These are phyloP conservation scores for Ptychodera flava DNA, from an alignment of 35 echinoderm and acorn worm genomes.

Conservation along the genomic window DNA sequence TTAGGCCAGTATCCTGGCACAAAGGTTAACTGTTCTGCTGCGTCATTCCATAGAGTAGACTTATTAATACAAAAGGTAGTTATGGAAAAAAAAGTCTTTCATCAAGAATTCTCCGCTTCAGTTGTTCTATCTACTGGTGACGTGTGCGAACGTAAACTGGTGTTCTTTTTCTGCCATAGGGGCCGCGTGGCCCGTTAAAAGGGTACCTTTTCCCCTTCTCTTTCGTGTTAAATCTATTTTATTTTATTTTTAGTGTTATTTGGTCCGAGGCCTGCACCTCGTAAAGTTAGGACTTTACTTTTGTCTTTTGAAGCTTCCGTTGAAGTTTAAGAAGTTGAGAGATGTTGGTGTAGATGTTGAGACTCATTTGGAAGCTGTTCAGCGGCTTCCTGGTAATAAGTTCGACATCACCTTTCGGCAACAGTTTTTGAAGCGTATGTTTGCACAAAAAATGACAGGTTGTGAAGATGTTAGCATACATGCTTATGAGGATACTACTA, in stretches of 20 bases:
- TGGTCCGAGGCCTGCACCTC: not conserved
- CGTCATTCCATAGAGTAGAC: too few species aligned
- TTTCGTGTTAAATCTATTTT: too few species aligned
- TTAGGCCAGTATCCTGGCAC: too few species aligned
- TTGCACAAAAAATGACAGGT: not conserved
- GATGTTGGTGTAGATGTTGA: not conserved
- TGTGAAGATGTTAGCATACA: not conserved
- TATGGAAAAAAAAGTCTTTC: too few species aligned
- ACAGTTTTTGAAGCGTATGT: not conserved
- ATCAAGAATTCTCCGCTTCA: too few species aligned
- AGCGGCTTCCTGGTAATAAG: not conserved
- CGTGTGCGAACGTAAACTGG: too few species aligned
- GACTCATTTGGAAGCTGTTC: not conserved
- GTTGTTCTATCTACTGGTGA: too few species aligned
- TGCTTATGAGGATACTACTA: not conserved
- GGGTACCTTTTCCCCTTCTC: too few species aligned
- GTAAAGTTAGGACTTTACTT: not conserved
- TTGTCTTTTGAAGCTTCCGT: not conserved
- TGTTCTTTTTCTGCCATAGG: too few species aligned
- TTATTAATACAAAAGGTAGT: too few species aligned
- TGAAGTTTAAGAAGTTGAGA: not conserved
- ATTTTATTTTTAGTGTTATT: not conserved
- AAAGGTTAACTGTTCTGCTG: too few species aligned
- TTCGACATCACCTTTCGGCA: not conserved
- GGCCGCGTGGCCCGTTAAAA: too few species aligned